Evolutionary conservation across 2,113 vertebrate genomes (phyloP), one percentile per base, ranked within the genome.

Genomic region (Oxyruncus cristatus): DNA sequence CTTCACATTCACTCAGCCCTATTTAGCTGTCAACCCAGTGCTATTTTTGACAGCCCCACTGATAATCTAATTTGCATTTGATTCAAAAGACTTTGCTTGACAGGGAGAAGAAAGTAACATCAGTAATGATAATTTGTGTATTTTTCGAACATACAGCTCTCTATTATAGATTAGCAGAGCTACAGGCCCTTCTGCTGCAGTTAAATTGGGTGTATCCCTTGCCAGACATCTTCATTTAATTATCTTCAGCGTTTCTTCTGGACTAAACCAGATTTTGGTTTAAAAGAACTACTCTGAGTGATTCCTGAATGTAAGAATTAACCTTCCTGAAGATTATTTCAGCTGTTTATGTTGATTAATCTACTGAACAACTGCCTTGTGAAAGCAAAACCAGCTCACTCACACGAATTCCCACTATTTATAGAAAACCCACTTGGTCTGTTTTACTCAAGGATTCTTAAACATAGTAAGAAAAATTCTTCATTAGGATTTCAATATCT

Each of bases 31-130:
- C 88, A 94, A 5, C 55, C 67, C 61, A 5, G 11, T 41, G 73
- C 92, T 88, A 71, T 80, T 95, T 95, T 8, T 91, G 89, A 94
- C 95, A 97, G n/a, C 52, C 70, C 26, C 75, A 42, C 88, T 66
- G 92, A 97, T 94, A 71, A 93, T 61, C 89, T 87, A 17, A 91
- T 96, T 82, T 94, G 73, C 80, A 82, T 81, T 55, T 92, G 41
- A 89, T 67, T 94, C 68, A 49, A 50, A 81, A 84, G 76, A 18
- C 61, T 75, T 67, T 33, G 88, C 83, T 68, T 42, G 39, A 75
- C 44, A 28, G 42, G 58, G 46, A 53, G 37, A 81, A 52, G 56
- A 85, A 83, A 83, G 26, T 23, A 41, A 10, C 7, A 52, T 33
- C 66, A 86, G 55, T 35, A 55, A 46, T 49, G 67, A 73, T 46